phyloP scores from a whole-genome alignment of 1,140 invertebrate species.

The Drosophila lowei region DNA sequence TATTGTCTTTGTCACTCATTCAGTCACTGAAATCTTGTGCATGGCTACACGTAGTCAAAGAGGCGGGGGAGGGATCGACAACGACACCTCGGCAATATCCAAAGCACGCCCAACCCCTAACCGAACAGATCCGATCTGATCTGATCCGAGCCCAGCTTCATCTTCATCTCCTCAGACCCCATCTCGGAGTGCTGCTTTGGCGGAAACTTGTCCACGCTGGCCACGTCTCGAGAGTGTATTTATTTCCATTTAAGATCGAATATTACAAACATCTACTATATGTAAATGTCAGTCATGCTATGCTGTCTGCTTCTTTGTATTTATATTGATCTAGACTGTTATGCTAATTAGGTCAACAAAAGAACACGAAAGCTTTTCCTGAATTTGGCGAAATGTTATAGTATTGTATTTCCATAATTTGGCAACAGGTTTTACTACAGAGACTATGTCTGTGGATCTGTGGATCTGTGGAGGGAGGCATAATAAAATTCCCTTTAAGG shows the following conservation, averaged over 20 bases:
- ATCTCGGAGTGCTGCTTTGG: not conserved
- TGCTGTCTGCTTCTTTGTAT: slow-evolving; percentile 17
- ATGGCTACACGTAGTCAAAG: slow-evolving; percentile 65
- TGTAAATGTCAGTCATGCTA: slow-evolving; percentile 33
- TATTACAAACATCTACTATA: slow-evolving; percentile 26
- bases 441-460: no score
- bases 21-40: slow-evolving; percentile 56
- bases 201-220: slow-evolving; percentile 31
- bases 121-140: slow-evolving; percentile 22
- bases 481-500: slow-evolving; percentile 20
- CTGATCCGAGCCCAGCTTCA: slow-evolving; percentile 13
- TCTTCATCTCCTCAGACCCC: not conserved
- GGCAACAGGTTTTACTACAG: slow-evolving; percentile 24
- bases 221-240: slow-evolving; percentile 9
- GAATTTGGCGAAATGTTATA: slow-evolving; percentile 20
- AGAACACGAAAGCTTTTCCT: slow-evolving; percentile 26
- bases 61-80: not conserved
- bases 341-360: slow-evolving; percentile 52
- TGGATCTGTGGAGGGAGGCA: not conserved
- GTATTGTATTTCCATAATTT: slow-evolving; percentile 22
- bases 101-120: slow-evolving; percentile 14
- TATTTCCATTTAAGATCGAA: slow-evolving; percentile 10
- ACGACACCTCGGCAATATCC: slow-evolving; percentile 8
- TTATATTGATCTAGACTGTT: slow-evolving; percentile 33
- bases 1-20: slow-evolving; percentile 56